Conservation (phyloP, 2,888 invertebrate species). For the Rhyacophila evoluta region DNA sequence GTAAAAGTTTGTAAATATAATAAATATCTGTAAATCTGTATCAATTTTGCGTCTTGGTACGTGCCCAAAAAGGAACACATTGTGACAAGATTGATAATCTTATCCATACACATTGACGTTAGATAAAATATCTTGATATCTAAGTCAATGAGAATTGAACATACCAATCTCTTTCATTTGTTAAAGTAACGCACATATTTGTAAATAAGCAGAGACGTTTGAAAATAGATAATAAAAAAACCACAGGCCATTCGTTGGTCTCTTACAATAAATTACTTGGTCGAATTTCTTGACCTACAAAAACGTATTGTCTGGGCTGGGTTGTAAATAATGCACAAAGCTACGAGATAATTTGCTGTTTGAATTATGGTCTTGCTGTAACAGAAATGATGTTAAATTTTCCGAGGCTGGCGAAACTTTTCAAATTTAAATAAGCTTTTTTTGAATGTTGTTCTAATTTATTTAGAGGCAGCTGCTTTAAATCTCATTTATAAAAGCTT, state of each 20-base stretch:
- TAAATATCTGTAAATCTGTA: too few species aligned
- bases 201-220: not conserved
- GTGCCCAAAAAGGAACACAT: too few species aligned
- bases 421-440: conserved; percentile 22
- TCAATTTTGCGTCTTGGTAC: too few species aligned
- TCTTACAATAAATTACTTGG: conserved; percentile 39
- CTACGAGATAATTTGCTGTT: conserved; percentile 44
- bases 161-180: not conserved
- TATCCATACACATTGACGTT: too few species aligned
- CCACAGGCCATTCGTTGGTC: conserved; percentile 11
- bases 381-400: conserved; percentile 23
- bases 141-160: not conserved
- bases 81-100: too few species aligned
- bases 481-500: not conserved
- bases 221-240: not conserved
- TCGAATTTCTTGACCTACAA: conserved; percentile 45
- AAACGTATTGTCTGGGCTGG: conserved; percentile 40
- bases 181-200: not conserved
- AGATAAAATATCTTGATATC: not conserved
- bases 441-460: conserved; percentile 19
- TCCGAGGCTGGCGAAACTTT: conserved; percentile 17
- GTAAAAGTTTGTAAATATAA: too few species aligned
- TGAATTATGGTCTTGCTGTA: conserved; percentile 39
- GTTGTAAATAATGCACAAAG: conserved; percentile 40
- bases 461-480: not conserved